A percentile compares a stretch with the other conserved stretches of the same genome.
These are phyloP conservation scores for Platygyra sinensis DNA, from an alignment of 64 coral and sea anemone genomes.

Conservation along the genomic window DNA sequence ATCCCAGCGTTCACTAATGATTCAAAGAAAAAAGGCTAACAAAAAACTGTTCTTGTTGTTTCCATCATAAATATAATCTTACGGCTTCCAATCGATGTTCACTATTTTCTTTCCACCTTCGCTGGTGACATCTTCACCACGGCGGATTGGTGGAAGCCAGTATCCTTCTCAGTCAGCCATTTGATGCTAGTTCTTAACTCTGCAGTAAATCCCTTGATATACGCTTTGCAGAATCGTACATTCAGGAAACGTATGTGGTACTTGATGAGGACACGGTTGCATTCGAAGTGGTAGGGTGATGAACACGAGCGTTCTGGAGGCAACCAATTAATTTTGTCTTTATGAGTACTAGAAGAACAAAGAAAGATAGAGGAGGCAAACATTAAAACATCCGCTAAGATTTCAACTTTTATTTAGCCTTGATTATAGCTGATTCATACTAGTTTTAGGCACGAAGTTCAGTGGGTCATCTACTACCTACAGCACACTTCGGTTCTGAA, in stretches of 20 bases:
- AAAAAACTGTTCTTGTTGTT: neutral
- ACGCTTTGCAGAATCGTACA: neutral
- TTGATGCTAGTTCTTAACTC: slow-evolving; percentile 2
- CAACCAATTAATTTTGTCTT: neutral
- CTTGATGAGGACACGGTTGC: neutral
- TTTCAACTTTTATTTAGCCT: too few relatives aligned
- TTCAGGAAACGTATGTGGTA: neutral
- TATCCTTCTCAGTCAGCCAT: neutral
- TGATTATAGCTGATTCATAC: too few relatives aligned
- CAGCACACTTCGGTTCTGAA: too few relatives aligned
- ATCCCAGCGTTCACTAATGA: slow-evolving; percentile 2
- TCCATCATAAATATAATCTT: neutral
- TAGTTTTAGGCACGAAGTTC: too few relatives aligned
- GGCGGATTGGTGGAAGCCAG: neutral
- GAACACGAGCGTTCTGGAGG: neutral
- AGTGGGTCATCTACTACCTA: too few relatives aligned
- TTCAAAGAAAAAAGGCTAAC: neutral
- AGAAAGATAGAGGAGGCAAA: too few relatives aligned
- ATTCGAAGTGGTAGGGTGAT: neutral
- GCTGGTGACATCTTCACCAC: neutral
- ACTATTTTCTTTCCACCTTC: neutral
- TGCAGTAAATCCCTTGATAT: neutral
- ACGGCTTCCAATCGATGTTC: neutral
- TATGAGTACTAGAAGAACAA: neutral
- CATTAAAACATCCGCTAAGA: too few relatives aligned